phyloP scores from a whole-genome alignment of 2,797 vertebrate genomes.

The Eupleurogrammus muticus region DNA sequence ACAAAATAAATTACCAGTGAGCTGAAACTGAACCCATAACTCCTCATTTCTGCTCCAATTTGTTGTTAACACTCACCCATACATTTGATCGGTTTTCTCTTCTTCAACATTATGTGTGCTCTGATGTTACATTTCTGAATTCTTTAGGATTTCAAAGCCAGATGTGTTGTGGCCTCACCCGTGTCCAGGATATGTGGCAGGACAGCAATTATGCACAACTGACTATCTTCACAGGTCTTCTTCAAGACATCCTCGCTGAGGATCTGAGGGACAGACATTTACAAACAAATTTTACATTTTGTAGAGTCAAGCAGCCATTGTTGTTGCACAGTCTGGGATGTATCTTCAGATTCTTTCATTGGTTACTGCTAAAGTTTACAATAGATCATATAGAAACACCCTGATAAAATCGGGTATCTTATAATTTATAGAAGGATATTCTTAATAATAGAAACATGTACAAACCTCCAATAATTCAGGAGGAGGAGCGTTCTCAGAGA shows the following conservation, averaged over 20 bases:
- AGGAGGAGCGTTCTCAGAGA: constrained; percentile 91
- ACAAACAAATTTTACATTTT: neutral
- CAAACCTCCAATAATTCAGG: constrained; percentile 92
- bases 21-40: neutral
- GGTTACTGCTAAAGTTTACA: neutral
- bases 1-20: neutral
- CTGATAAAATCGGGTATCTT: neutral
- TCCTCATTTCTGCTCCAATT: too few relatives aligned
- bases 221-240: constrained; percentile 92
- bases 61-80: too few relatives aligned
- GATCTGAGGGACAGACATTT: constrained; percentile 83
- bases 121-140: neutral
- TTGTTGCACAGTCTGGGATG: too few relatives aligned
- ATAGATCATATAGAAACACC: neutral
- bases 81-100: neutral
- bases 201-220: constrained; percentile 93
- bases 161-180: constrained; percentile 79
- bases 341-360: too few relatives aligned
- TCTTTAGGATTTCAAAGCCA: neutral
- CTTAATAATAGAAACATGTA: too few relatives aligned
- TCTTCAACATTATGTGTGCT: neutral
- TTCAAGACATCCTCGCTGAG: constrained; percentile 87
- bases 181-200: constrained; percentile 97
- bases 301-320: too few relatives aligned
- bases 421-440: neutral